Conservation (phyloP, 2,888 invertebrate genomes). For the Drosophila greeni region DNA sequence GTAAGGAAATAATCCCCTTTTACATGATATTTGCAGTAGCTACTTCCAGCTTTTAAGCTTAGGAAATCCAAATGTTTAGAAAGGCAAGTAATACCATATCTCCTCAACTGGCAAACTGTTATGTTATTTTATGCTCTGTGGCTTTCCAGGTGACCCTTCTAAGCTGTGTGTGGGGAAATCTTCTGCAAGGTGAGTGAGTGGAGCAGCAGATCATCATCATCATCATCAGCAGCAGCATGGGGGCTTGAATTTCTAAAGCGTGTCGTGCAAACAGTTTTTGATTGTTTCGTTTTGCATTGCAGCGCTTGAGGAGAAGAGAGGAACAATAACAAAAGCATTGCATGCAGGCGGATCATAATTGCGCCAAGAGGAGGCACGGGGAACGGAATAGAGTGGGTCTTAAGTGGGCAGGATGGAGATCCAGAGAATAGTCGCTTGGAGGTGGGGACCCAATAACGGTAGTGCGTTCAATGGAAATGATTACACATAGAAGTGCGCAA, state of each 20-base stretch:
- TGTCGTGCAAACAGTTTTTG: conserved; percentile 35
- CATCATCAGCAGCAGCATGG: background rate
- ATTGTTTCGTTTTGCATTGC: conserved; percentile 19
- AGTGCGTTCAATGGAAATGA: conserved; percentile 39
- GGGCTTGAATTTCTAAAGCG: conserved; percentile 51
- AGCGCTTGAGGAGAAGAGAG: conserved; percentile 15
- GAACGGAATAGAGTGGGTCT: background rate
- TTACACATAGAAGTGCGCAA: conserved; percentile 20
- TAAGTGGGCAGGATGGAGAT: conserved; percentile 11
- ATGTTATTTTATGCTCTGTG: conserved; percentile 44
- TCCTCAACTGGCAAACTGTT: conserved; percentile 4
- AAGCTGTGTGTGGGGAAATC: conserved; percentile 44
- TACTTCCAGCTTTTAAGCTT: background rate
- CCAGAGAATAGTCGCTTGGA: background rate
- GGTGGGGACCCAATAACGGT: conserved; percentile 12
- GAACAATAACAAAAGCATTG: conserved; percentile 45
- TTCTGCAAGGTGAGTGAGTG: conserved; percentile 2
- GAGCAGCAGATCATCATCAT: conserved; percentile 3
- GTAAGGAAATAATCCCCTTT: background rate
- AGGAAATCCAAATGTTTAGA: no score
- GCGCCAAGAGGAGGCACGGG: conserved; percentile 22
- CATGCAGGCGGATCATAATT: conserved; percentile 51
- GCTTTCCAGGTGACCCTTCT: conserved; percentile 50
- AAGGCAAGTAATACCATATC: conserved; percentile 1
- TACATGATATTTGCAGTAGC: background rate